Conservation (phyloP, 2,113 vertebrate species). For the Ivindomyrus marchei region DNA sequence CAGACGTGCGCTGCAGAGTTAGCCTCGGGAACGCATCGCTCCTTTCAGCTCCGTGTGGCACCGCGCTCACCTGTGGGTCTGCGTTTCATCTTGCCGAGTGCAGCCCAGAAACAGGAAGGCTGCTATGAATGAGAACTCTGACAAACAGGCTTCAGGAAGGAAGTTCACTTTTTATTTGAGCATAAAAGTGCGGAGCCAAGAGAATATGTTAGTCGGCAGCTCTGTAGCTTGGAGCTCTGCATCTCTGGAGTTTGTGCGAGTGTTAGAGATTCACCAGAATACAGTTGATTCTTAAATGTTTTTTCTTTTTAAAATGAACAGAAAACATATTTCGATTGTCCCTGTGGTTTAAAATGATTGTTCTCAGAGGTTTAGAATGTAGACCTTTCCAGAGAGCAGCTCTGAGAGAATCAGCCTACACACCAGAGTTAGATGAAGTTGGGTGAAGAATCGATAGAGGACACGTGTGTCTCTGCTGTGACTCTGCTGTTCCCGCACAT, state of each 20-base stretch:
- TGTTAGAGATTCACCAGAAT: background rate
- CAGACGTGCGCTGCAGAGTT: conserved; percentile 36
- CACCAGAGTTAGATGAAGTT: background rate
- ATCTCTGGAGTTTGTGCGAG: conserved; percentile 15
- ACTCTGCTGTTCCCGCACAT: background rate
- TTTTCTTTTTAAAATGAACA: background rate
- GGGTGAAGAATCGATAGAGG: background rate
- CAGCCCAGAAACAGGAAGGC: conserved; percentile 46
- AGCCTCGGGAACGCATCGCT: background rate
- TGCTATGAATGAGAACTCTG: conserved; percentile 58
- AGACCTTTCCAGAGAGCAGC: background rate
- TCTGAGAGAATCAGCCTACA: background rate
- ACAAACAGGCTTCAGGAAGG: conserved; percentile 54
- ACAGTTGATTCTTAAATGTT: background rate
- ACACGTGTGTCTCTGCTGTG: background rate
- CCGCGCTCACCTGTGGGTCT: conserved; percentile 15
- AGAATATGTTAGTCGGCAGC: conserved; percentile 10
- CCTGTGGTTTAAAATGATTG: background rate
- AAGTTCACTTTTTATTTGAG: conserved; percentile 45
- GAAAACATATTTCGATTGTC: background rate
- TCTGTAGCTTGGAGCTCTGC: background rate
- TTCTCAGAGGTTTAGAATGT: background rate
- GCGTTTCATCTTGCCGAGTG: conserved; percentile 27
- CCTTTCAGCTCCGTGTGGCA: background rate
- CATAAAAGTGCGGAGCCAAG: conserved; percentile 19